Evolutionary conservation across 2,797 vertebrate species (phyloP).

Genomic region (Agapornis canus): DNA sequence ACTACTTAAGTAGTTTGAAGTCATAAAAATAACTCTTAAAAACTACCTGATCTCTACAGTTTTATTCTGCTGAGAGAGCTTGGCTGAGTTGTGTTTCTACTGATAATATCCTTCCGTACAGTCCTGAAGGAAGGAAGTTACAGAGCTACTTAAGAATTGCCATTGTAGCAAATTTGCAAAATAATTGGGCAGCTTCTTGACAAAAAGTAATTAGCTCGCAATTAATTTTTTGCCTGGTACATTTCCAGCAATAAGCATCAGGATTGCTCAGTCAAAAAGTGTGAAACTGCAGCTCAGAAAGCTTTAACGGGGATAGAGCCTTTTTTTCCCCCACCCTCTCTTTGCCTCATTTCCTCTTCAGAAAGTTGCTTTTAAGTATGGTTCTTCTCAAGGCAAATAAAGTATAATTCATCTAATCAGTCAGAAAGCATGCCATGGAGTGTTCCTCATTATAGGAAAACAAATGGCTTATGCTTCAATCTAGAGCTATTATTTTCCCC

Average conservation of each 20-base stretch:
- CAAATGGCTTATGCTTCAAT: constrained; percentile 1
- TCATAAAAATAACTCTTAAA: neutral
- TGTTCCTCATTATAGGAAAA: neutral
- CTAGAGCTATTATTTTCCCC: neutral
- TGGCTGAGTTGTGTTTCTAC: neutral
- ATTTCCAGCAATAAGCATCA: neutral
- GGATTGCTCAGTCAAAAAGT: neutral
- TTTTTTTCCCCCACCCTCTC: neutral
- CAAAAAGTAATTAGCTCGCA: neutral
- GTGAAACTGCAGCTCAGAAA: constrained; percentile 6
- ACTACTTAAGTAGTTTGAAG: neutral
- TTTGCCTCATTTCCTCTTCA: constrained; percentile 12
- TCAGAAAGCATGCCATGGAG: neutral
- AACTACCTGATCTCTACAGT: neutral
- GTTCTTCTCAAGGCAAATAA: constrained; percentile 42
- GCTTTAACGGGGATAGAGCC: neutral
- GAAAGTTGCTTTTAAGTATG: constrained; percentile 25
- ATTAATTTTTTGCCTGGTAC: constrained; percentile 8
- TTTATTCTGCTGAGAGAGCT: neutral
- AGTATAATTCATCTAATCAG: constrained; percentile 39
- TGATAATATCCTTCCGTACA: neutral
- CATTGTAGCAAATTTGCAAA: neutral
- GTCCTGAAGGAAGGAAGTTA: neutral
- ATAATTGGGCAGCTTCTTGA: neutral
- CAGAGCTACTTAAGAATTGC: neutral